phyloP scores from a whole-genome alignment of 2,888 invertebrate species.

The Colostygia pectinataria region DNA sequence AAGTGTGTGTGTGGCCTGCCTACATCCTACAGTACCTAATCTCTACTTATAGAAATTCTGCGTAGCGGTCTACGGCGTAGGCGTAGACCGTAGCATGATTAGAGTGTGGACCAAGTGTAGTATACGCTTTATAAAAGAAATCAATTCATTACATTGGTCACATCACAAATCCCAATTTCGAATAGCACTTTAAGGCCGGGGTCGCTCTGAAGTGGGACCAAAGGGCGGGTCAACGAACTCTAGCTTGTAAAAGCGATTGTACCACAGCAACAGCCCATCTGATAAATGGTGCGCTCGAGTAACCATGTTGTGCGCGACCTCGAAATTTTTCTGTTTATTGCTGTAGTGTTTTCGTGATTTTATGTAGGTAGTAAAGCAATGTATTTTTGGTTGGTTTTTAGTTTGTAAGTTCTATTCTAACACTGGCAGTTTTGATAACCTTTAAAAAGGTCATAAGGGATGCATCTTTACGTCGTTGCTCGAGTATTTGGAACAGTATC shows the following conservation, averaged over 20 bases:
- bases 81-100: too few relatives aligned
- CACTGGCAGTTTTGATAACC: too few relatives aligned
- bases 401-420: too few relatives aligned
- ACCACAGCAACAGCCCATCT: conserved; percentile 39
- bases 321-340: neutral
- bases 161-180: conserved; percentile 5
- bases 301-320: conserved; percentile 42
- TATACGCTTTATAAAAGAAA: neutral
- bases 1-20: too few relatives aligned
- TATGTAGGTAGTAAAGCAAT: too few relatives aligned
- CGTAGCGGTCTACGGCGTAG: neutral
- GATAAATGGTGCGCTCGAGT: conserved; percentile 50
- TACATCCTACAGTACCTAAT: too few relatives aligned
- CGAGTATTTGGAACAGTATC: too few relatives aligned
- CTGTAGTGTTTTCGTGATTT: neutral
- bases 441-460: too few relatives aligned
- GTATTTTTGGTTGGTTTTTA: too few relatives aligned
- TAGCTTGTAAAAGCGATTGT: conserved; percentile 41
- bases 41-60: too few relatives aligned
- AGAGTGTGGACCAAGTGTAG: too few relatives aligned
- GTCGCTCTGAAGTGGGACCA: conserved; percentile 18
- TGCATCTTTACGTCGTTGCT: too few relatives aligned
- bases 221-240: conserved; percentile 52
- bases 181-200: conserved; percentile 40
- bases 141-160: neutral